Percentiles rank a stretch among this genome's conserved stretches.
Evolutionary conservation across 2,888 invertebrate genomes (phyloP).

Genomic region (Lasioglossum villosulum): DNA sequence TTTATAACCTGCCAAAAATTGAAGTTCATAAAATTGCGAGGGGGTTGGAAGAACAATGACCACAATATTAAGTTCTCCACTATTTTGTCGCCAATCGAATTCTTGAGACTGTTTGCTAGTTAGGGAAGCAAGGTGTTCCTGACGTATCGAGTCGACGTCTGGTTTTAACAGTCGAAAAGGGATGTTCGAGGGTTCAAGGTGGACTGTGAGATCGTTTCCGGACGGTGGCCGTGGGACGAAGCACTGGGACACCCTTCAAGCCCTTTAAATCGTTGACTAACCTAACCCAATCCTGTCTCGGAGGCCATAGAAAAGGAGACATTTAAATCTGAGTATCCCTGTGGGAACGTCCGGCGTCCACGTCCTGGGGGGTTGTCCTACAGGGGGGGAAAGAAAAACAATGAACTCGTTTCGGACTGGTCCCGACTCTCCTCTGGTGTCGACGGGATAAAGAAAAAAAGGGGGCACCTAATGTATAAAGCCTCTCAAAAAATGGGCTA

Average conservation of each 20-base stretch:
- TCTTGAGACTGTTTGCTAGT: neutral
- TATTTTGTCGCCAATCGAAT: neutral
- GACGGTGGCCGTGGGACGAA: constrained; percentile 24
- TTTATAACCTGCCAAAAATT: neutral
- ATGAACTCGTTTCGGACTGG: constrained; percentile 71
- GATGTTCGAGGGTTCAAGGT: constrained; percentile 3
- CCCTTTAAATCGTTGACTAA: constrained; percentile 69
- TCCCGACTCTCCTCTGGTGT: constrained; percentile 51
- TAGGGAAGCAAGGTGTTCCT: neutral
- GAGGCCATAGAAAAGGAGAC: constrained; percentile 66
- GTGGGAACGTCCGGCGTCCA: constrained; percentile 76
- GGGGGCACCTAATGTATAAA: constrained; percentile 28
- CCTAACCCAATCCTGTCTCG: constrained; percentile 61
- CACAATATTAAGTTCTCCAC: neutral
- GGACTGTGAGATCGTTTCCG: constrained; percentile 15
- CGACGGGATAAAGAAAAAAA: constrained; percentile 43
- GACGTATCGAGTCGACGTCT: neutral
- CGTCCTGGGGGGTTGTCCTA: constrained; percentile 53
- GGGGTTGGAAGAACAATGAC: neutral
- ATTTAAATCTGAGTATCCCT: constrained; percentile 77
- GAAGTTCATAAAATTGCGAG: neutral
- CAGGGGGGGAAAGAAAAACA: constrained; percentile 60
- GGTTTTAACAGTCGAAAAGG: neutral
- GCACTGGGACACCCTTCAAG: constrained; percentile 27
- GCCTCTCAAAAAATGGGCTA: constrained; percentile 12